Conservation (phyloP, 2,888 invertebrate genomes). For the Drosophila austrosaltans region DNA sequence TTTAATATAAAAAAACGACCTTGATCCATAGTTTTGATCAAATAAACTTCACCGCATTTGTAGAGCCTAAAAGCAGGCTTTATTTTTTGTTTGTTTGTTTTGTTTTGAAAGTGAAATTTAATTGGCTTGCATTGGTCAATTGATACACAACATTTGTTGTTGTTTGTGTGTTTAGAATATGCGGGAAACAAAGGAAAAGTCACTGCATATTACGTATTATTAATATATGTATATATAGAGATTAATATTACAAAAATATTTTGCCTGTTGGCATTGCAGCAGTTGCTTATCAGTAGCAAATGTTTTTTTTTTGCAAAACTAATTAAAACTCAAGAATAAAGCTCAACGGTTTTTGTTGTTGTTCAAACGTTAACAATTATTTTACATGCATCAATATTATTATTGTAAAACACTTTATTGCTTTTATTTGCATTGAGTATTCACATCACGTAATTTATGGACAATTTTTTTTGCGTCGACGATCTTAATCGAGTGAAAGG, state of each 20-base stretch:
- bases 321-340: neutral
- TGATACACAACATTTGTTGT: constrained; percentile 10
- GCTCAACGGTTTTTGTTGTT: neutral
- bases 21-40: neutral
- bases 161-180: neutral
- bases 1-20: too few species aligned
- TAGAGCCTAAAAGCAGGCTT: constrained; percentile 47
- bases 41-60: neutral
- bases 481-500: constrained; percentile 24
- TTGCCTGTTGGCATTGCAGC: constrained; percentile 11
- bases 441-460: constrained; percentile 25
- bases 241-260: constrained; percentile 13
- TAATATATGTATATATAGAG: neutral
- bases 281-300: constrained; percentile 53
- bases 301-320: constrained; percentile 15
- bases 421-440: constrained; percentile 20
- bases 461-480: neutral
- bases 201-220: neutral
- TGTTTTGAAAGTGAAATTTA: constrained; percentile 30
- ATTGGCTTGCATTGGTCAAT: constrained; percentile 36
- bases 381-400: constrained; percentile 14
- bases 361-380: neutral
- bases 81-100: neutral
- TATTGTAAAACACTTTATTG: neutral
- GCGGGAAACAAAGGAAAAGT: constrained; percentile 16